Evolutionary conservation across 1,140 invertebrate genomes (phyloP).

Genomic region (Drosophila persimilis): DNA sequence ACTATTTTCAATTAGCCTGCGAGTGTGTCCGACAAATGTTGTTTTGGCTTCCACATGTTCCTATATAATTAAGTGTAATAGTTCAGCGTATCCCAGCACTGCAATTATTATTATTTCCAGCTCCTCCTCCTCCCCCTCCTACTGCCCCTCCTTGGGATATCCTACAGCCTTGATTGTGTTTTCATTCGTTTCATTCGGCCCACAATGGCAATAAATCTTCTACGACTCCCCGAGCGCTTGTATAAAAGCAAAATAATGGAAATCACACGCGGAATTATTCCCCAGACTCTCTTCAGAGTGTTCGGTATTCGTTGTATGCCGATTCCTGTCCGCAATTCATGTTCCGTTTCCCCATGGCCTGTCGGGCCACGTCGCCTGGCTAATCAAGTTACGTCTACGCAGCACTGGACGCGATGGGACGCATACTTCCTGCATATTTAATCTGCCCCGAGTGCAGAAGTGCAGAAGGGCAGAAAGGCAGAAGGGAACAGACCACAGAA

Average conservation of each 20-base stretch:
- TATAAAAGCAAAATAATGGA: slow-evolving; percentile 49
- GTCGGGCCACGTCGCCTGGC: slow-evolving; percentile 6
- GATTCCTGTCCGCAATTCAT: not conserved
- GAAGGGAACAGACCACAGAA: slow-evolving; percentile 34
- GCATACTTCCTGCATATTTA: slow-evolving; percentile 62
- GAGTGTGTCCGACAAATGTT: not conserved
- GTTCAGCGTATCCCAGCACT: not conserved
- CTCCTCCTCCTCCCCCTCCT: not conserved
- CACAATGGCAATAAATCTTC: slow-evolving; percentile 35
- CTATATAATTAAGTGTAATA: slow-evolving; percentile 11
- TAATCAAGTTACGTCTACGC: slow-evolving; percentile 69
- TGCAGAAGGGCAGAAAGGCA: not conserved
- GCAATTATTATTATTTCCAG: slow-evolving; percentile 6
- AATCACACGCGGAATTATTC: slow-evolving; percentile 51
- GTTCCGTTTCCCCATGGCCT: too few species aligned
- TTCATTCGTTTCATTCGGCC: not conserved
- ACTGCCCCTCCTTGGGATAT: too few species aligned
- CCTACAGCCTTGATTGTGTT: too few species aligned
- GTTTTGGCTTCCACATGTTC: not conserved
- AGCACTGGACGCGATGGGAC: slow-evolving; percentile 25
- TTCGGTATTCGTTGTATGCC: slow-evolving; percentile 15
- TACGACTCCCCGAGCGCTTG: slow-evolving; percentile 25
- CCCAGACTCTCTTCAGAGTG: slow-evolving; percentile 43
- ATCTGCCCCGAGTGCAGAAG: slow-evolving; percentile 26
- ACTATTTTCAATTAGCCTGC: slow-evolving; percentile 61